A percentile compares a stretch with the other conserved stretches of the same genome.
Evolutionary conservation across 2,888 invertebrate species (phyloP).

Genomic region (Willowsia nigromaculata): DNA sequence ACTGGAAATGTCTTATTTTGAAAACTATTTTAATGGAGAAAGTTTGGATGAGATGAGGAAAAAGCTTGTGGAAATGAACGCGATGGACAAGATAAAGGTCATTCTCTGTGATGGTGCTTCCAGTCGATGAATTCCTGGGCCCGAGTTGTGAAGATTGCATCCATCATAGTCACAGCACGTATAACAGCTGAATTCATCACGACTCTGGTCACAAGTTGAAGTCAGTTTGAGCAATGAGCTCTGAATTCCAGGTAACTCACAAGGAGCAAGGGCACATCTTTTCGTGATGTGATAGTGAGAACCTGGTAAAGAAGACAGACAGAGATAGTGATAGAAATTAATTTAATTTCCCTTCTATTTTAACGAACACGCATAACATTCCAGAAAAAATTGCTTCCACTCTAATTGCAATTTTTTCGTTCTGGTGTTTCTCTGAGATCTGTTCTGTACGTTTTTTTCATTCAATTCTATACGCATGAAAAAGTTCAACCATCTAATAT

Average conservation of each 20-base stretch:
- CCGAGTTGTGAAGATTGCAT: conserved; percentile 66
- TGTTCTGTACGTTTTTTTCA: not conserved
- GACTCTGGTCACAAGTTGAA: conserved; percentile 65
- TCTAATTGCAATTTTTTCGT: conserved; percentile 19
- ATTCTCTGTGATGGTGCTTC: conserved; percentile 4
- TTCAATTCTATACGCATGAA: conserved; percentile 24
- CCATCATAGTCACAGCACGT: conserved; percentile 73
- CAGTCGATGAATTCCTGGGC: conserved; percentile 49
- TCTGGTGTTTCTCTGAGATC: not conserved
- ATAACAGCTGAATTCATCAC: conserved; percentile 65
- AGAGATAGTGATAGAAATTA: conserved; percentile 35
- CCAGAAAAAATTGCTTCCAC: not conserved
- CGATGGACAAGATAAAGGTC: conserved; percentile 14
- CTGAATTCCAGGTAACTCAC: conserved; percentile 68
- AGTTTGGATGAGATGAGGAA: not conserved
- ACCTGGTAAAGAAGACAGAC: conserved; percentile 43
- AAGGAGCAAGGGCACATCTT: conserved; percentile 73
- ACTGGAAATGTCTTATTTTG: conserved; percentile 7
- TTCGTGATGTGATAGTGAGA: conserved; percentile 68
- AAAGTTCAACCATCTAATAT: not conserved
- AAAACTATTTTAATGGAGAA: conserved; percentile 31
- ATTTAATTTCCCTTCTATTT: conserved; percentile 33
- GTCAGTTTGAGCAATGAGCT: conserved; percentile 69
- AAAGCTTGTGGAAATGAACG: conserved; percentile 13
- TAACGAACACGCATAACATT: not conserved